Percentiles rank a stretch among this genome's conserved stretches.
Conservation (phyloP, 2,797 vertebrate species). For the Lemur catta region DNA sequence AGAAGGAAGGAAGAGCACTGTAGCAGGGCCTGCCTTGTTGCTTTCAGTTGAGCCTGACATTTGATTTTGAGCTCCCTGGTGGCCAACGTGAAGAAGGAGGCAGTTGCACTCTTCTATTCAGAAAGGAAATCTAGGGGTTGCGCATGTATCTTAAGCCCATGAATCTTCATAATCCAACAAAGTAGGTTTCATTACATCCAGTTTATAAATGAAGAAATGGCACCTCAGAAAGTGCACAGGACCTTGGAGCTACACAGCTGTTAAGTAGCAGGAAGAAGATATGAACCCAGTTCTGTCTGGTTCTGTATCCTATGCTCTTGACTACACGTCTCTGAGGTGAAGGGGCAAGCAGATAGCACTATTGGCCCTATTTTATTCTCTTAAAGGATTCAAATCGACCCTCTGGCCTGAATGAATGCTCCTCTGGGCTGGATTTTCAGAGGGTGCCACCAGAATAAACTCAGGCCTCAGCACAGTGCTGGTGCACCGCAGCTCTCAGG, state of each 20-base stretch:
- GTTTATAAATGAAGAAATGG: not conserved
- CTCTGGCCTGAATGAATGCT: not conserved
- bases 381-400: not conserved
- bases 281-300: not conserved
- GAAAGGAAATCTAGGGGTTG: not conserved
- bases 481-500: accelerated
- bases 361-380: not conserved
- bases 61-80: not conserved
- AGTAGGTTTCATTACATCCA: not conserved
- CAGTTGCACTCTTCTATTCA: not conserved
- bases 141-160: not conserved
- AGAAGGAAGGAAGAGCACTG: not conserved
- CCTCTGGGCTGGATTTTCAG: not conserved
- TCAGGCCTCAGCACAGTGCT: not conserved
- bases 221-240: not conserved
- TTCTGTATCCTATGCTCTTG: not conserved
- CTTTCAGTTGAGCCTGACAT: not conserved
- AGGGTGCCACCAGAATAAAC: not conserved
- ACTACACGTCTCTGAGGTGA: not conserved
- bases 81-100: not conserved
- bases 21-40: too few species aligned
- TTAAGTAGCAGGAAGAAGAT: not conserved
- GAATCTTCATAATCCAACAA: not conserved
- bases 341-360: not conserved
- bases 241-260: not conserved